Conservation (phyloP, 2,888 invertebrate genomes). For the Calliopum simillimum region DNA sequence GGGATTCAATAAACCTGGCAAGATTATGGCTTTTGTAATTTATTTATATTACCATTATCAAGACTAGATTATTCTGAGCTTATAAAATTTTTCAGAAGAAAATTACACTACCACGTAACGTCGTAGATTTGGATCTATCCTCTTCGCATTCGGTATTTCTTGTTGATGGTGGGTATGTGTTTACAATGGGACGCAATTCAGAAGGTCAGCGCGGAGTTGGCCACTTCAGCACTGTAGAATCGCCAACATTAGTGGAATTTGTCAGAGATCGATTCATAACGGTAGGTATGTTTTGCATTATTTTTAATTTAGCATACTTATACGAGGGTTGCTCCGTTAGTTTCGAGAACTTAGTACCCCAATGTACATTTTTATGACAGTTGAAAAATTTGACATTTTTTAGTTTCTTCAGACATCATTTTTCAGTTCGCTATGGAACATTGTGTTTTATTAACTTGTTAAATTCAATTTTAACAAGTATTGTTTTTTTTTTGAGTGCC, state of each 20-base stretch:
- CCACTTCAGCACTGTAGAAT: slow-evolving; percentile 57
- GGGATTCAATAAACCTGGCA: slow-evolving; percentile 68
- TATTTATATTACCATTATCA: neutral
- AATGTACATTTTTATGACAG: no score
- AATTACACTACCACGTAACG: slow-evolving; percentile 70
- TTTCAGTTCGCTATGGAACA: no score
- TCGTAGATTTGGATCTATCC: slow-evolving; percentile 73
- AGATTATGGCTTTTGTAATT: slow-evolving; percentile 62
- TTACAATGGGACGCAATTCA: slow-evolving; percentile 75
- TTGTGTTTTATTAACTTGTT: no score
- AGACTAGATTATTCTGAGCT: neutral
- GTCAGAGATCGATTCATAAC: slow-evolving; percentile 61
- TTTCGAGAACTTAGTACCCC: no score
- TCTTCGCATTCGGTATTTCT: slow-evolving; percentile 73
- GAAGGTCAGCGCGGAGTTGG: slow-evolving; percentile 74
- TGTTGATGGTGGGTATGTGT: slow-evolving; percentile 73
- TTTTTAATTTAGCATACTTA: neutral
- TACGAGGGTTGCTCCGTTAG: no score
- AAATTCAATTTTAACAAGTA: no score
- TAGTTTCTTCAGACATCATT: no score
- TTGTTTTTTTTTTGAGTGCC: no score
- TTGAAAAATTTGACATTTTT: no score
- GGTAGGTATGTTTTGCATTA: slow-evolving; percentile 46
- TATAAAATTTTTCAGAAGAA: slow-evolving; percentile 56
- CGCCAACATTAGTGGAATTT: slow-evolving; percentile 60